Conservation (phyloP, 2,888 invertebrate genomes). For the Monopis laevigella region DNA sequence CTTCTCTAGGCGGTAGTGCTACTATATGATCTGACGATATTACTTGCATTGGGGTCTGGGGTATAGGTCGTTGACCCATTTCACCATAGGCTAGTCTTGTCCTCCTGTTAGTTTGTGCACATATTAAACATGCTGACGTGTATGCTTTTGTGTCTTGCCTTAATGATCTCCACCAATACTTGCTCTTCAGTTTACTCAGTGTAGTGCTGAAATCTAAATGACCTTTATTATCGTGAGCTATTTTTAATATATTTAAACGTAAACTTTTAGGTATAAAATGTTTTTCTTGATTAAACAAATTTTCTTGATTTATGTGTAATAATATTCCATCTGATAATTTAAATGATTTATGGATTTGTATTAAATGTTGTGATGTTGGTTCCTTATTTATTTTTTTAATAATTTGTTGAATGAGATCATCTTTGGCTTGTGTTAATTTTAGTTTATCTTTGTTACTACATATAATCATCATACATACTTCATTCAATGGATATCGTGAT, state of each 20-base stretch:
- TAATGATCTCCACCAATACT: too few relatives aligned
- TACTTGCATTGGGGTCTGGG: too few relatives aligned
- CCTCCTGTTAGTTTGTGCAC: too few relatives aligned
- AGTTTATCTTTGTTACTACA: conserved; percentile 8
- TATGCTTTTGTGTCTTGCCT: too few relatives aligned
- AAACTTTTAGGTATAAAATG: conserved; percentile 4
- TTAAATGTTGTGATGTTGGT: conserved; percentile 10
- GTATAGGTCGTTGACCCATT: too few relatives aligned
- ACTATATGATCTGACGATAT: too few relatives aligned
- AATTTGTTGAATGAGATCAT: conserved; percentile 11
- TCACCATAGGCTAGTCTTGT: too few relatives aligned
- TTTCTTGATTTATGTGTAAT: conserved; percentile 7
- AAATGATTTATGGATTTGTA: conserved; percentile 8
- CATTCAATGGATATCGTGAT: conserved; percentile 13
- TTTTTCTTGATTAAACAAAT: conserved; percentile 6
- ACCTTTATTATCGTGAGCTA: conserved; percentile 15
- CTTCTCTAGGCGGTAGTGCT: too few relatives aligned
- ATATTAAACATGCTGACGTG: too few relatives aligned
- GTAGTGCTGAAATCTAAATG: conserved; percentile 12
- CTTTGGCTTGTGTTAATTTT: conserved; percentile 11
- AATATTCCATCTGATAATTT: conserved; percentile 10
- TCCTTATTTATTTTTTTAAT: conserved; percentile 10
- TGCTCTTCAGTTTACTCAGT: too few relatives aligned
- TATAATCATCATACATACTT: conserved; percentile 11
- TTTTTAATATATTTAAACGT: conserved; percentile 10